These are phyloP conservation scores for Pristionchus maxplancki DNA, from an alignment of 2,888 invertebrate species.

Conservation along the genomic window DNA sequence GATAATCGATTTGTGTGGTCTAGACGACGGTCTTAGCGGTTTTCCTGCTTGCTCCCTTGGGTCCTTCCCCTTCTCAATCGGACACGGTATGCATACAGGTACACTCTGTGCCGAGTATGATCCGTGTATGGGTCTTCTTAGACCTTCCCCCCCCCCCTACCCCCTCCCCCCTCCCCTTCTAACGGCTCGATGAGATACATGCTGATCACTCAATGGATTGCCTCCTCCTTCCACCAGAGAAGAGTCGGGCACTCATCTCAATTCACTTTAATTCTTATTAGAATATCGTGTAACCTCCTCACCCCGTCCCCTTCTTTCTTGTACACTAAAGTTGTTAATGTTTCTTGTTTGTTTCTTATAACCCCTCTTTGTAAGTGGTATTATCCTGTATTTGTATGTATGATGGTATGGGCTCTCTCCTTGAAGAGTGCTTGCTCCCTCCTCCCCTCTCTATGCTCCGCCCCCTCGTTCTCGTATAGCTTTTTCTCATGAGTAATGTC, in stretches of 20 bases:
- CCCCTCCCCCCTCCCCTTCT: background rate
- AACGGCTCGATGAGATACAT: background rate
- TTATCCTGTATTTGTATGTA: conserved; percentile 37
- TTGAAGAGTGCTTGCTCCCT: conserved; percentile 5
- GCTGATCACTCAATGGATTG: background rate
- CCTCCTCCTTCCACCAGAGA: conserved; percentile 22
- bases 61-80: background rate
- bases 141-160: background rate
- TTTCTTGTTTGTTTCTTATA: conserved; percentile 40
- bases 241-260: background rate
- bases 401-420: background rate
- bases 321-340: conserved; percentile 30
- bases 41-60: background rate
- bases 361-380: conserved; percentile 19
- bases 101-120: background rate
- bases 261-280: conserved; percentile 43
- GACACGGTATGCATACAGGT: background rate
- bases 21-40: conserved; percentile 19
- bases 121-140: background rate
- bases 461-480: conserved; percentile 36
- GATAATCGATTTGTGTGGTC: conserved; percentile 42
- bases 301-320: background rate
- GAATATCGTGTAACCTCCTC: conserved; percentile 21
- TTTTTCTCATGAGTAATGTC: conserved; percentile 26
- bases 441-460: background rate